Conservation (phyloP, 2,888 invertebrate genomes). For the Trachelus stipa region DNA sequence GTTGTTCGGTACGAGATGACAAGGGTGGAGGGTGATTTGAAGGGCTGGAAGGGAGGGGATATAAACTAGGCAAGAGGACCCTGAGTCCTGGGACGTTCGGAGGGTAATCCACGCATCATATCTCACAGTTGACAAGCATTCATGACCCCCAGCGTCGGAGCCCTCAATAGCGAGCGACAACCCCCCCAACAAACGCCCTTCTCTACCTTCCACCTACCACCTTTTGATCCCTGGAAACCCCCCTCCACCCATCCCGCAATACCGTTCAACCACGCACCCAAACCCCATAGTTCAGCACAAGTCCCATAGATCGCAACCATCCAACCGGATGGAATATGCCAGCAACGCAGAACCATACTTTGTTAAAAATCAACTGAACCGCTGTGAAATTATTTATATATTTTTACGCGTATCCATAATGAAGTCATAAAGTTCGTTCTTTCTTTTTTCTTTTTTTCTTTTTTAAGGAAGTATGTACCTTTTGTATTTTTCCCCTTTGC, state of each 20-base stretch:
- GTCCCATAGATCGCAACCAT: conserved; percentile 36
- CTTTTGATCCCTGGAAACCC: neutral
- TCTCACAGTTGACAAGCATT: conserved; percentile 61
- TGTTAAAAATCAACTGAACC: conserved; percentile 48
- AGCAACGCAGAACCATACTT: conserved; percentile 28
- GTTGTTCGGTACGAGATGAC: conserved; percentile 24
- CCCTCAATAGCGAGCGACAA: conserved; percentile 56
- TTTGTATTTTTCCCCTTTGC: neutral
- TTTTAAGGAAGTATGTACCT: neutral
- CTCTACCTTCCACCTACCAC: conserved; percentile 20
- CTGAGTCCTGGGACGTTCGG: conserved; percentile 7
- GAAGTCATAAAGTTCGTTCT: neutral
- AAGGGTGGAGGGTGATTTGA: conserved; percentile 20
- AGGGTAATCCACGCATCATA: conserved; percentile 59
- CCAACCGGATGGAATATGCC: conserved; percentile 41
- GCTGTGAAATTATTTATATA: conserved; percentile 43
- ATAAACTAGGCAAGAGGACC: neutral
- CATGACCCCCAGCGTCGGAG: conserved; percentile 49
- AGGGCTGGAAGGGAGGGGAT: conserved; percentile 17
- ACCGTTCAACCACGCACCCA: conserved; percentile 8
- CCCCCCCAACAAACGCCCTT: conserved; percentile 45
- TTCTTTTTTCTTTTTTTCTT: neutral
- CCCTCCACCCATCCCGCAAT: neutral
- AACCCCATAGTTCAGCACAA: conserved; percentile 15
- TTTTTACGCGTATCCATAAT: conserved; percentile 6